Evolutionary conservation across 2,113 vertebrate species (phyloP), one percentile per base, ranked within the genome.

Genomic region (Cyanocitta stelleri): DNA sequence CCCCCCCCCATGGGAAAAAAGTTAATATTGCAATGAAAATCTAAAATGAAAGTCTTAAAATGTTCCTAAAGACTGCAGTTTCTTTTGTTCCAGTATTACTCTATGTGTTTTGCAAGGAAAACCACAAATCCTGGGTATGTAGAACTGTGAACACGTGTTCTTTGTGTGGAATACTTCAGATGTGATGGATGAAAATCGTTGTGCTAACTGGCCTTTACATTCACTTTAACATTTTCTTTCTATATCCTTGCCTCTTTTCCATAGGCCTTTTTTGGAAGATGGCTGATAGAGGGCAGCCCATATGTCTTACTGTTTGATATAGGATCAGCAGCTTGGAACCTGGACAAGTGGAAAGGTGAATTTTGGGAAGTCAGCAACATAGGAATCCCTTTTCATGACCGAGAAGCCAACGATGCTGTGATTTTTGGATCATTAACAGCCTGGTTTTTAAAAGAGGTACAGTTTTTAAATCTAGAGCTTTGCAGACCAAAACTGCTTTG

Each of bases 401-500:
- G 98, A 43, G 99, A 99, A 97, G 99, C 99, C 90, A 99, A 98
- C 0, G 99, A 99, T 88, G 98, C 99, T 7, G 98, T 99, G 62
- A 98, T 99, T 94, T 98, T 99, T 88, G 99, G 99, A 82, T 99
- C 99, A 0, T 87, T 99, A 87, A 98, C 98, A 10, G 98, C 99
- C 66, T 99, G 99, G 98, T 99, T 99, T 97, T 98, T 99, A 90
- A 99, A 99, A 98, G 99, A 99, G 99, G 99, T 99, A 98, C 10
- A 10, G 27, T 64, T 86, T 80, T 59, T 52, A 43, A 41, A 37
- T 56, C 22, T 51, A 81, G 44, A 86, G 6, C 7, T 91, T 84
- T 90, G 37, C 51, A 72, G 58, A 37, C 15, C 37, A 58, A 54
- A 89, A 39, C 13, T 0, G 0, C 30, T 80, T 68, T 89, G 29